Base-by-base conservation (phyloP, 2,797 vertebrate species). In the Halcyon leucocephala region DNA sequence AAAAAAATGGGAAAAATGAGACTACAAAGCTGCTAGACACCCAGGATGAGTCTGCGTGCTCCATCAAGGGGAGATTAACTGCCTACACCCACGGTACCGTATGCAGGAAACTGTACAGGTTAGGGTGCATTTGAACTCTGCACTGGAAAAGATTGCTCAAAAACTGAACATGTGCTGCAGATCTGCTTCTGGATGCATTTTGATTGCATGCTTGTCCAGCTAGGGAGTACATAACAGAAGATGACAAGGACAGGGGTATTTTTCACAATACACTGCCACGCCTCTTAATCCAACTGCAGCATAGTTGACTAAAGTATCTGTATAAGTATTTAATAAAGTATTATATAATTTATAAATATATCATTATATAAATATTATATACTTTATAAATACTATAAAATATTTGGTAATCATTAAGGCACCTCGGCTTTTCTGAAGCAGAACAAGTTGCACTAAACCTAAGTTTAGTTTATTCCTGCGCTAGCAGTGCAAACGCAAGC, bases 151-250 rank as follows among this genome's bases (percentile, higher is more conserved):
- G 8, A 48, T 1, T 14, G 7, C 20, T 8, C 33, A 49, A 17
- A 28, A 61, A 65, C 19, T 2, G 5, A 48, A n/a, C 17, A 12
- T 8, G 1, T 0, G 21, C 9, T 1, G n/a, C 12, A 3, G 2
- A 28, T 25, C 2, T 0, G 4, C n/a, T 42, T 4, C 29, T 37
- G 66, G 3, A 25, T 24, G 44, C 31, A 2, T 1, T 24, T 24
- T 5, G 6, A 20, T 25, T 2, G 7, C 0, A 0, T 8, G 15
- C 15, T 37, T 19, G 8, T 4, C 15, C 44, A 5, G 19, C 0
- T 29, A 31, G 71, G 69, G 37, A 48, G 29, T 1, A 22, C 3
- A 0, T 16, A 9, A 5, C 8, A 20, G 22, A 18, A 70, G 13
- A 8, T 0, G 46, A 12, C 20, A 2, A 3, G 1, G 6, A 4